These are phyloP conservation scores for Diorhabda carinulata DNA, from an alignment of 1,140 invertebrate species.

Conservation along the genomic window DNA sequence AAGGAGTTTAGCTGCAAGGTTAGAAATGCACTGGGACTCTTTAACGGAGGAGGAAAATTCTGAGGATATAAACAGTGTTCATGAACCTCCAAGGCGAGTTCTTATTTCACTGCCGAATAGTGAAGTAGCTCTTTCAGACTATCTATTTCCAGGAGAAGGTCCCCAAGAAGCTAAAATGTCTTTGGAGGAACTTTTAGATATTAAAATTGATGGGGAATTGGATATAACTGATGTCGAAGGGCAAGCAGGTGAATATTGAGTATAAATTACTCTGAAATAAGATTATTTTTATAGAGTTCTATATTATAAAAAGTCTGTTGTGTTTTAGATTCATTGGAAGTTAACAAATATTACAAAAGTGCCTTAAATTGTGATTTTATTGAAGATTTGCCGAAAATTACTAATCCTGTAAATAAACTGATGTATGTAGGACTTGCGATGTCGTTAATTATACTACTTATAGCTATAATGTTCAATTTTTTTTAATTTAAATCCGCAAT, in stretches of 20 bases:
- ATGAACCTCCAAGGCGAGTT: slow-evolving; percentile 76
- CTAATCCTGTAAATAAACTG: slow-evolving; percentile 53
- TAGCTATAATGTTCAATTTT: slow-evolving; percentile 57
- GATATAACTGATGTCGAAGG: slow-evolving; percentile 65
- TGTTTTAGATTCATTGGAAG: slow-evolving; percentile 51
- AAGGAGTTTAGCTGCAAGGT: slow-evolving; percentile 68
- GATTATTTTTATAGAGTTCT: not conserved
- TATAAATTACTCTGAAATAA: not conserved
- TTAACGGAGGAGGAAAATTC: slow-evolving; percentile 65
- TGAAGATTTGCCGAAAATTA: slow-evolving; percentile 47
- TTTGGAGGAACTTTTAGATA: slow-evolving; percentile 68
- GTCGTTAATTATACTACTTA: slow-evolving; percentile 56
- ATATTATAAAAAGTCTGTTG: not conserved
- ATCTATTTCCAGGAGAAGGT: slow-evolving; percentile 79
- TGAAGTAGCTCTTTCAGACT: slow-evolving; percentile 71
- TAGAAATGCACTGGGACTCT: slow-evolving; percentile 83
- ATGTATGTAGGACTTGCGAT: slow-evolving; percentile 55
- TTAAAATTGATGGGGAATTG: slow-evolving; percentile 62
- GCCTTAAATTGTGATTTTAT: slow-evolving; percentile 53
- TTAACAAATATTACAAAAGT: slow-evolving; percentile 61
- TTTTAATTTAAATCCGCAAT: slow-evolving; percentile 23
- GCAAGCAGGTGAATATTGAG: slow-evolving; percentile 49
- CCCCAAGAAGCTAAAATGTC: slow-evolving; percentile 68
- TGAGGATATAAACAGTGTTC: slow-evolving; percentile 60
- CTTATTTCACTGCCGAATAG: slow-evolving; percentile 63